Evolutionary conservation across 1,140 invertebrate species (phyloP).

Genomic region (Aporrectodea caliginosa): DNA sequence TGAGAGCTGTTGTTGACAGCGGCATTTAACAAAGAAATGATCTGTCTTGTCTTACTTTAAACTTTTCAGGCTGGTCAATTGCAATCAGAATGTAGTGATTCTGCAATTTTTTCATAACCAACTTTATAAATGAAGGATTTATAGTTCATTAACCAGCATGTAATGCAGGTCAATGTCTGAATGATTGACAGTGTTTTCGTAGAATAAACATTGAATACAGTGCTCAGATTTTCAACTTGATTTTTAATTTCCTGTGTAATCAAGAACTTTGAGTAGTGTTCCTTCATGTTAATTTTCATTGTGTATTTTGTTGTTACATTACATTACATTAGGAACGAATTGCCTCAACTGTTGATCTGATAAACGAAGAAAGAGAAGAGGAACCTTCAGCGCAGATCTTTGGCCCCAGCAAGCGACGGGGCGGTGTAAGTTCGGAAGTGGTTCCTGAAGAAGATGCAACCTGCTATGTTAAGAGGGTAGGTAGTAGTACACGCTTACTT

Average conservation of each 20-base stretch:
- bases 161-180: too few species aligned
- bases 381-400: background rate
- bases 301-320: background rate
- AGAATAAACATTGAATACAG: background rate
- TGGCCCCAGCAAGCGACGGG: slow-evolving; percentile 9
- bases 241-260: background rate
- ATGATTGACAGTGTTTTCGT: background rate
- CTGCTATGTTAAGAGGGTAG: slow-evolving; percentile 20
- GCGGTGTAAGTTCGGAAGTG: slow-evolving; percentile 22
- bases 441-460: slow-evolving; percentile 17
- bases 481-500: too few species aligned
- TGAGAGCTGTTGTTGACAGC: too few species aligned
- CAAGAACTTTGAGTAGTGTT: background rate
- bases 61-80: background rate
- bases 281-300: background rate
- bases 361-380: slow-evolving; percentile 13
- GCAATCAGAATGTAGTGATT: background rate
- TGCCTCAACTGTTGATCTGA: background rate
- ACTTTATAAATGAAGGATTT: too few species aligned
- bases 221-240: background rate
- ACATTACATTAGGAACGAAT: slow-evolving; percentile 5
- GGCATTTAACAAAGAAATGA: background rate
- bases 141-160: too few species aligned
- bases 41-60: background rate
- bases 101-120: too few species aligned